Evolutionary conservation across 2,888 invertebrate species (phyloP).

Genomic region (Euplexia lucipara): DNA sequence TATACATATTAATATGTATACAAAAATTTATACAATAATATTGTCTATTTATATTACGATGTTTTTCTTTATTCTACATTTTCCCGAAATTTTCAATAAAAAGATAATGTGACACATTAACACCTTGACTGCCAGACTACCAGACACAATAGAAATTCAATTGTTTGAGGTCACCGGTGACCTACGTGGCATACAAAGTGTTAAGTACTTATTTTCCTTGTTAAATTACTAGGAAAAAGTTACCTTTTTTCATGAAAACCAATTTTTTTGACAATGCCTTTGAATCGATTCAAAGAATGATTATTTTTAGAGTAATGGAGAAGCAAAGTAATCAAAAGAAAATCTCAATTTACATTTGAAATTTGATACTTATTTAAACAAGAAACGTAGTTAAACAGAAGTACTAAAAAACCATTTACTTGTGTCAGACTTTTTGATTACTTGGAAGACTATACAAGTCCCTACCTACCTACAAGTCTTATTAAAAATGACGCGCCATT

Average conservation of each 20-base stretch:
- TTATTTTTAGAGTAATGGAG: constrained; percentile 17
- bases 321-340: constrained; percentile 1
- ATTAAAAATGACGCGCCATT: no score
- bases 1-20: constrained; percentile 89
- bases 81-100: constrained; percentile 61
- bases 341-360: constrained; percentile 22
- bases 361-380: background rate
- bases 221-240: background rate
- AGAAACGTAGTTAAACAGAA: no score
- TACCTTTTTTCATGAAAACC: constrained; percentile 4
- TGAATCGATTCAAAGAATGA: constrained; percentile 15
- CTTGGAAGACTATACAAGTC: no score
- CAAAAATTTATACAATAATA: constrained; percentile 90
- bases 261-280: background rate
- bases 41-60: constrained; percentile 85
- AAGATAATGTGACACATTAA: constrained; percentile 40
- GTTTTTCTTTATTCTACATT: constrained; percentile 73
- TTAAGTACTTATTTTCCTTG: constrained; percentile 38
- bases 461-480: no score
- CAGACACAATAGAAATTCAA: no score
- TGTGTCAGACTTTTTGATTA: background rate
- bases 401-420: background rate
- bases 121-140: no score
- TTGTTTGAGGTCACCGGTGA: no score
- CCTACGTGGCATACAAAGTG: no score